Evolutionary conservation across 1,140 invertebrate genomes (phyloP).

Genomic region (Hypsibius dujardini): DNA sequence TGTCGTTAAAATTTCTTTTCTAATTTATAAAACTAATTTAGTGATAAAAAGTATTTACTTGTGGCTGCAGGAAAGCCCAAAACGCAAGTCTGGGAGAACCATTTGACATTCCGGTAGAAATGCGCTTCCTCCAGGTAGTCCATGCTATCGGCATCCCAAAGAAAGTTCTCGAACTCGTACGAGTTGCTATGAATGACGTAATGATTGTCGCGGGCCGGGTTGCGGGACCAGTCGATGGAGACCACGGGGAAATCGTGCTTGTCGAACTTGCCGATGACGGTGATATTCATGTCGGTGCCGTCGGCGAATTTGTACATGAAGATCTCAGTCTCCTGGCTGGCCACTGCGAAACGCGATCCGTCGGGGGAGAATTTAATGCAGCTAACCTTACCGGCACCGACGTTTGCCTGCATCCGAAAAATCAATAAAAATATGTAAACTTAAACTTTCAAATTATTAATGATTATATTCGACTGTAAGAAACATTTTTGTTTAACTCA

Average conservation of each 20-base stretch:
- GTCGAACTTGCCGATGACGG: background rate
- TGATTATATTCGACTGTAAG: too few species aligned
- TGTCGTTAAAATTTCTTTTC: too few species aligned
- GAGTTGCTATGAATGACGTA: constrained; percentile 17
- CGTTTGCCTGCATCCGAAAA: background rate
- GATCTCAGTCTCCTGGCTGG: constrained; percentile 9
- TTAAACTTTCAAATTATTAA: too few species aligned
- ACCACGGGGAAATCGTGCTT: constrained; percentile 4
- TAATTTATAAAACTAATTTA: too few species aligned
- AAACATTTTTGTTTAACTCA: too few species aligned
- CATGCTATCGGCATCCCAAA: background rate
- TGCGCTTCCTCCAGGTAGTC: constrained; percentile 7
- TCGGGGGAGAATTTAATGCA: constrained; percentile 10
- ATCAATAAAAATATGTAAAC: too few species aligned
- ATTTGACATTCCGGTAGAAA: constrained; percentile 15
- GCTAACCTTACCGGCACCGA: background rate
- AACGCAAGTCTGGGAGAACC: background rate
- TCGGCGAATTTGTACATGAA: background rate
- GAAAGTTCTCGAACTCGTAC: constrained; percentile 7
- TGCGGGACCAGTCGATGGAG: constrained; percentile 14
- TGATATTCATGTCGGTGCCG: background rate
- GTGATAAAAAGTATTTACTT: background rate
- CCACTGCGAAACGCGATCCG: background rate
- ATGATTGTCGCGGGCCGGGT: constrained; percentile 2
- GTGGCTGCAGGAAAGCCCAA: background rate